These are phyloP conservation scores for Tipula helvola DNA, from an alignment of 2,888 invertebrate species.

Conservation along the genomic window DNA sequence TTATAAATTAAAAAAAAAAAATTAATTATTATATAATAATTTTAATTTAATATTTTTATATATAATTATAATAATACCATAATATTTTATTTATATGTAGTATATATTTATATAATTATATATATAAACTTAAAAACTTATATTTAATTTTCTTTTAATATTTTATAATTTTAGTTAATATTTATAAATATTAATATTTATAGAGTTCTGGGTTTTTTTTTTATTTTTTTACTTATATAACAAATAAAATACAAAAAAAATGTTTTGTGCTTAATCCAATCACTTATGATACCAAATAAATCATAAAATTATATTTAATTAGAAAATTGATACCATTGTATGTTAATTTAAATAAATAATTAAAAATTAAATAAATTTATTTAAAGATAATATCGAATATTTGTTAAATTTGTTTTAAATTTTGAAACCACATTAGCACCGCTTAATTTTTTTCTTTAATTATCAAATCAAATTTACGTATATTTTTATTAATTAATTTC, in stretches of 20 bases:
- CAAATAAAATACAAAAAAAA: not conserved
- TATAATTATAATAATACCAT: not conserved
- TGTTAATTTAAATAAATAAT: not conserved
- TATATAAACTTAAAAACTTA: slow-evolving; percentile 4
- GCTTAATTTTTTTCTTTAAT: not conserved
- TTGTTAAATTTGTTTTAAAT: not conserved
- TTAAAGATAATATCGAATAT: not conserved
- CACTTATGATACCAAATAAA: not conserved
- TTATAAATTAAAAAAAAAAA: not conserved
- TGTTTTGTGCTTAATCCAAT: not conserved
- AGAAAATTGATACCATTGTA: not conserved
- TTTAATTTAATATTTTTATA: not conserved
- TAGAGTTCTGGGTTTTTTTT: not conserved
- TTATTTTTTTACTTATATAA: not conserved
- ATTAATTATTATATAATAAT: not conserved
- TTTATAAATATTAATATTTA: not conserved
- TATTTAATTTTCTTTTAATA: not conserved
- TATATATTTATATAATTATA: not conserved
- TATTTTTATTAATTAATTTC: not conserved
- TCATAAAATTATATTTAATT: not conserved
- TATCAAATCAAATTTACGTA: not conserved
- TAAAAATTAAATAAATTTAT: not conserved
- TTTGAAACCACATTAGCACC: slow-evolving; percentile 4
- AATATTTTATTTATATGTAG: not conserved
- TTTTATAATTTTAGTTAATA: not conserved